Evolutionary conservation across 2,888 invertebrate genomes (phyloP), one percentile per base, ranked within the genome.

Genomic region (Oscheius sp.): DNA sequence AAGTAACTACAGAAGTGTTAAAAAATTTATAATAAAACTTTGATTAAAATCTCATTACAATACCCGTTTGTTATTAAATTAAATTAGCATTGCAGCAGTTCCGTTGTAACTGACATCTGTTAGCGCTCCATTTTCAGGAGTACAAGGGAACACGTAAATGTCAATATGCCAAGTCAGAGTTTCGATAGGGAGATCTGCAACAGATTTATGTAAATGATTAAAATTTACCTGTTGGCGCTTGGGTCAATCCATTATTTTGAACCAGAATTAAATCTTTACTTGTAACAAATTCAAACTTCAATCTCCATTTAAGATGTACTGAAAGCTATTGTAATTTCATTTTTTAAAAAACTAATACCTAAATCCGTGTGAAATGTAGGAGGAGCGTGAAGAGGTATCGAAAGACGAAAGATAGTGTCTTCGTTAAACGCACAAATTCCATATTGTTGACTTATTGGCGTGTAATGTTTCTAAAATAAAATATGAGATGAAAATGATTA

Each of bases 151-250:
- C 74, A 98, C 92, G 87, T 94, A 94, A 69, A 99, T 93, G 0
- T 97, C 96, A 70, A 98, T 91, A 90, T 97, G 95, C 98, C 98
- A 99, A 16, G 96, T 93, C 95, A 98, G 96, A 0, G 98, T 98
- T 90, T 99, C 97, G 74, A 98, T 75, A 6, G 75, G 73, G 1
- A 81, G 64, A 41, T 81, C 96, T 78, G 66, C 49, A 76, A 18
- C n/a, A 56, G 16, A 43, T 21, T 3, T 18, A 45, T 21, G 78
- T 35, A 41, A 69, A 21, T 25, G 21, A 29, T 35, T 41, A 29
- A 43, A 41, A 35, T 61, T 41, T 18, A 78, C 80, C 75, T 7
- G 46, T 74, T 5, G 80, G 80, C 5, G 80, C 77, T 18, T 63
- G 46, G 0, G 76, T 76, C 23, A 72, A 21, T 16, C 64, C 64